Evolutionary conservation across 2,888 invertebrate genomes (phyloP).

Genomic region (Poecilus cupreus): DNA sequence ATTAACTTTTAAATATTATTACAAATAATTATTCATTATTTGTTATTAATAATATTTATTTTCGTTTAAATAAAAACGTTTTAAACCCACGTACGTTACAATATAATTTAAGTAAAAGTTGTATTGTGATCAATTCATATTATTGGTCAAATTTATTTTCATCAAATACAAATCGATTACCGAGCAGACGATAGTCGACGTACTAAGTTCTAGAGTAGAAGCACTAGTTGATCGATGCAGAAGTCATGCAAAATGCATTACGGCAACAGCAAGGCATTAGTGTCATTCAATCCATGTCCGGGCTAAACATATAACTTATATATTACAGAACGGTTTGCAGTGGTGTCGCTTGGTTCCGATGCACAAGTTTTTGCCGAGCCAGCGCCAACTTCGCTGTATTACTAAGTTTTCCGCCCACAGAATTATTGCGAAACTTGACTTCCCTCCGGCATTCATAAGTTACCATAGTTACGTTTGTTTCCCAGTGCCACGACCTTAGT

Average conservation of each 20-base stretch:
- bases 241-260: constrained; percentile 5
- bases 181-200: too few relatives aligned
- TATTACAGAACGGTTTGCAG: constrained; percentile 12
- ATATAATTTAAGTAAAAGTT: too few relatives aligned
- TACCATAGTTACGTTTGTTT: constrained; percentile 38
- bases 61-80: too few relatives aligned
- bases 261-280: constrained; percentile 18
- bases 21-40: too few relatives aligned
- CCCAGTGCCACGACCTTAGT: constrained; percentile 18
- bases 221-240: neutral
- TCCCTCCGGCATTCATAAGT: constrained; percentile 38
- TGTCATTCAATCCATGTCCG: neutral
- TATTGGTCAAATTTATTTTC: too few relatives aligned
- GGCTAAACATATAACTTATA: constrained; percentile 22
- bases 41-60: too few relatives aligned
- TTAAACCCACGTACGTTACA: too few relatives aligned
- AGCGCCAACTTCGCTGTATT: constrained; percentile 20
- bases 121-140: too few relatives aligned
- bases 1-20: too few relatives aligned
- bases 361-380: constrained; percentile 23
- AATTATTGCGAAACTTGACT: constrained; percentile 36
- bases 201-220: neutral
- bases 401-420: constrained; percentile 31
- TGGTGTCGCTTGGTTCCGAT: constrained; percentile 31
- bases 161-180: too few relatives aligned